phyloP scores from a whole-genome alignment of 2,113 vertebrate genomes.

The Eurystomus gularis region DNA sequence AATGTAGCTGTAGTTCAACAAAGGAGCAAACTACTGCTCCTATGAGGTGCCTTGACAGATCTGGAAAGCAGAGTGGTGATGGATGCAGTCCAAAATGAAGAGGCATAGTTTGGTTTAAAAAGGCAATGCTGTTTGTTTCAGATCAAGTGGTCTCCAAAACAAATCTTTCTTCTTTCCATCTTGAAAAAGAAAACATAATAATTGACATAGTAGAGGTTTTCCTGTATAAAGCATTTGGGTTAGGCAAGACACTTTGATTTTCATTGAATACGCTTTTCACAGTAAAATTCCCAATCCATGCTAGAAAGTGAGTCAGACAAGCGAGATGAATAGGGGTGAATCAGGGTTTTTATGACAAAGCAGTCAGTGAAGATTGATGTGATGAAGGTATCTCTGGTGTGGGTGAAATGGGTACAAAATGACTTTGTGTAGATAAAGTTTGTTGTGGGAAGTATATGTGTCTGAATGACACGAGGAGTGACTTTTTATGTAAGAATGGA shows the following conservation, averaged over 20 bases:
- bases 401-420: neutral
- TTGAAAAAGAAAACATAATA: neutral
- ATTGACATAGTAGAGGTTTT: neutral
- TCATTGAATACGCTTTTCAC: neutral
- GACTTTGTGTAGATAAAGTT: neutral
- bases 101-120: neutral
- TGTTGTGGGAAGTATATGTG: neutral
- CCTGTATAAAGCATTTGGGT: neutral
- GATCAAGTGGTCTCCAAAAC: neutral
- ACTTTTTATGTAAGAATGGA: neutral
- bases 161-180: neutral
- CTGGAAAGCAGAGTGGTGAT: neutral
- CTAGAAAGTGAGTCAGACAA: conserved; percentile 14
- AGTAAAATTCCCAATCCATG: neutral
- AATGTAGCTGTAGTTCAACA: neutral
- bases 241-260: neutral
- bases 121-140: neutral
- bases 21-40: neutral
- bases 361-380: neutral
- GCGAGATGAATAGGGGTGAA: neutral
- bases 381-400: neutral
- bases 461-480: neutral
- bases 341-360: neutral
- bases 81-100: neutral
- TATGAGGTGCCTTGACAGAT: accelerated